Percentiles rank a stretch among this genome's conserved stretches.
Evolutionary conservation across 2,888 invertebrate genomes (phyloP).

Genomic region (Trilocha varians): DNA sequence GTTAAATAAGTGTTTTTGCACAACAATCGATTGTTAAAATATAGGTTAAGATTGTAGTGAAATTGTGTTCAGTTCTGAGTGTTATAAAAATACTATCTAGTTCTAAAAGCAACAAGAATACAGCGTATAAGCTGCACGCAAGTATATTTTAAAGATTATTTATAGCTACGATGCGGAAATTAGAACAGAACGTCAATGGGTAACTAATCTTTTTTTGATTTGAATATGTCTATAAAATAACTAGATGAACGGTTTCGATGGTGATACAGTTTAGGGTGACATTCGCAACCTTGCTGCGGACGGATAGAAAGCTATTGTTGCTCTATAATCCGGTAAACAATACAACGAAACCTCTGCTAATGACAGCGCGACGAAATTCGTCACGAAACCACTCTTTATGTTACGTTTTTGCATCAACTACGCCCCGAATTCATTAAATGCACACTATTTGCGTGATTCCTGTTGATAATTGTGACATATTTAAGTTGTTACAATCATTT

Average conservation of each 20-base stretch:
- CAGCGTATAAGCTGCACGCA: slow-evolving; percentile 39
- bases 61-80: slow-evolving; percentile 53
- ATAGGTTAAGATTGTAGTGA: slow-evolving; percentile 67
- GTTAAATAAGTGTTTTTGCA: slow-evolving; percentile 66
- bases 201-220: slow-evolving; percentile 52
- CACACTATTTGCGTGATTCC: background rate
- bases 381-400: background rate
- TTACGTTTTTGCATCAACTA: background rate
- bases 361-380: background rate
- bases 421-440: background rate
- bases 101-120: slow-evolving; percentile 40
- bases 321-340: slow-evolving; percentile 45
- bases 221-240: slow-evolving; percentile 52
- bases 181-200: slow-evolving; percentile 61
- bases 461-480: background rate
- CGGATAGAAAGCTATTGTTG: slow-evolving; percentile 60
- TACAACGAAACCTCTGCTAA: slow-evolving; percentile 39
- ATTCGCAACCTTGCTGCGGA: slow-evolving; percentile 57
- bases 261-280: slow-evolving; percentile 55
- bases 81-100: slow-evolving; percentile 48
- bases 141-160: slow-evolving; percentile 62
- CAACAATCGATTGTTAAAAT: slow-evolving; percentile 71
- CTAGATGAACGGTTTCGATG: slow-evolving; percentile 59
- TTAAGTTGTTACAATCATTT: background rate
- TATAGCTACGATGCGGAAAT: slow-evolving; percentile 61